Evolutionary conservation across 2,888 invertebrate species (phyloP).

Genomic region (Tipula confusa): DNA sequence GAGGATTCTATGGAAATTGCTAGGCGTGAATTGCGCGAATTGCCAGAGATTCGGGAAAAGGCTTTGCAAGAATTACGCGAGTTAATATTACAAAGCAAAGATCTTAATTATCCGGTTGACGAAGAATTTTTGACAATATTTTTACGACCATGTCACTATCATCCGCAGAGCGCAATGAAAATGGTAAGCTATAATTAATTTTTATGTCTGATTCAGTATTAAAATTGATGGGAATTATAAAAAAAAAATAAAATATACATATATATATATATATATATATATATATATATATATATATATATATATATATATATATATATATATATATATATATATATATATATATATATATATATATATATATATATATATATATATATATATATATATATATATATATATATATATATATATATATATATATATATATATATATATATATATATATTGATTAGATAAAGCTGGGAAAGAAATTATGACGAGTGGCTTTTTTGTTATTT

Average conservation of each 20-base stretch:
- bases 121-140: slow-evolving; percentile 75
- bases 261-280: too few relatives aligned
- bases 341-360: too few relatives aligned
- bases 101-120: slow-evolving; percentile 65
- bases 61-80: slow-evolving; percentile 57
- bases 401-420: too few relatives aligned
- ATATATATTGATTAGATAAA: background rate
- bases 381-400: too few relatives aligned
- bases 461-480: background rate
- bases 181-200: slow-evolving; percentile 56
- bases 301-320: too few relatives aligned
- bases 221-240: background rate
- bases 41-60: slow-evolving; percentile 62
- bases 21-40: slow-evolving; percentile 63
- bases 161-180: slow-evolving; percentile 73
- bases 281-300: too few relatives aligned
- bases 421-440: too few relatives aligned
- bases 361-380: too few relatives aligned
- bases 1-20: slow-evolving; percentile 57
- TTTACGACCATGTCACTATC: slow-evolving; percentile 77
- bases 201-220: background rate
- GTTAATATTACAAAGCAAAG: slow-evolving; percentile 63
- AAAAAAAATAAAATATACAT: background rate
- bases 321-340: too few relatives aligned
- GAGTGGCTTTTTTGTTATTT: background rate